Evolutionary conservation across 2,888 invertebrate species (phyloP), one percentile per base, ranked within the genome.

Genomic region (Arenicola marina): DNA sequence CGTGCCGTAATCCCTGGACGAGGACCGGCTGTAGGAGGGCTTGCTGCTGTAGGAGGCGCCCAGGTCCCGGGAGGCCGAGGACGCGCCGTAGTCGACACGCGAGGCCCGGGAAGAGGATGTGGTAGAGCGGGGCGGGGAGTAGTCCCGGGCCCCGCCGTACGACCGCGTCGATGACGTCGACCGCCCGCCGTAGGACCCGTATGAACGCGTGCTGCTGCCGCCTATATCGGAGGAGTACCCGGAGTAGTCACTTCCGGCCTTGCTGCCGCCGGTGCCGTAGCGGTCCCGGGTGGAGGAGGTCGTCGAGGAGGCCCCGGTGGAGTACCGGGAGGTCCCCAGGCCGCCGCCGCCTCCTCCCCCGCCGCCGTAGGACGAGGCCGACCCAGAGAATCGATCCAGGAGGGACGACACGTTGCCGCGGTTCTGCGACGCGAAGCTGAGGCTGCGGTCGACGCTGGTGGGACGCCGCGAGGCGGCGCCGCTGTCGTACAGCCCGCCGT

Each of bases 181-280:
- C 26, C 7, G 48, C 7, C n/a, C 7, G 7, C n/a, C n/a, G 32
- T 32, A 24, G 7, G 31, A 31, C 2, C 53, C 60, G 33, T 56
- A 62, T 1, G 56, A 62, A 28, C 51, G 4, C 4, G 61, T 59
- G 15, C 58, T 43, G 1, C 46, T 11, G 24, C 4, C 33, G 46
- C 54, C 62, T 7, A 34, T 28, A 31, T 62, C 62, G 46, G 62
- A 62, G 18, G 54, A 29, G 32, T 62, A 62, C 3, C 62, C 62
- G 7, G 59, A 59, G 11, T 44, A 34, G 15, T n/a, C 11, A 32
- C 48, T 48, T 44, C 24, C n/a, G 28, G 24, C 2, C 28, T 33
- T 4, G 34, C 28, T 24, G 32, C 26, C 24, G 28, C 38, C 53
- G 24, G 59, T 3, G 28, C 59, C 51, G 11, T 28, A 29, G 7